Evolutionary conservation across 2,797 vertebrate genomes (phyloP).

Genomic region (Pangasius macronema): DNA sequence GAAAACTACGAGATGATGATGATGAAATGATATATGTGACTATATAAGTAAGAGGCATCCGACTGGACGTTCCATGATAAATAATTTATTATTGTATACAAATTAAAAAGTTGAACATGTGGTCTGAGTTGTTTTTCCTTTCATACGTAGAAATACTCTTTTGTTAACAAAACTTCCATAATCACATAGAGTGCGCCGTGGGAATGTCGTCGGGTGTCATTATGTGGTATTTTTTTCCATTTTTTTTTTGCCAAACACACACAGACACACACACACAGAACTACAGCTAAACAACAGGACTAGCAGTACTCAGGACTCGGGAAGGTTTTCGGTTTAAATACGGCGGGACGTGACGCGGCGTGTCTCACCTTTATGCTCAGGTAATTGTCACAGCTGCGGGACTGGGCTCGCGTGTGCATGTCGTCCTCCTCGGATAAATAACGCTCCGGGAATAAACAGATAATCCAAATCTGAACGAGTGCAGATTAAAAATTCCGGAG

Average conservation of each 20-base stretch:
- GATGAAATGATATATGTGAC: background rate
- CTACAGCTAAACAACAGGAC: background rate
- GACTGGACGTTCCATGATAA: background rate
- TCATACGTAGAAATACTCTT: no score
- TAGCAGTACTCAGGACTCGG: background rate
- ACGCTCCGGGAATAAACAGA: constrained; percentile 50
- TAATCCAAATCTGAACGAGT: constrained; percentile 52
- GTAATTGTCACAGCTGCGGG: constrained; percentile 78
- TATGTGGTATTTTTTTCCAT: no score
- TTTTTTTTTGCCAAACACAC: background rate
- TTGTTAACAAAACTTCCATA: background rate
- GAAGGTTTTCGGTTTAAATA: background rate
- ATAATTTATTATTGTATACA: background rate
- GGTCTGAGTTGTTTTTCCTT: background rate
- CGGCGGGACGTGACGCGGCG: background rate
- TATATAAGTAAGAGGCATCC: background rate
- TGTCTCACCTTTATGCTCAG: constrained; percentile 80
- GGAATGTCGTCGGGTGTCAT: background rate
- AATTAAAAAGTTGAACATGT: background rate
- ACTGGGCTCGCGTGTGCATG: constrained; percentile 80
- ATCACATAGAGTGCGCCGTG: background rate
- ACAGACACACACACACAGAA: background rate
- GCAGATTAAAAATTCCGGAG: constrained; percentile 48
- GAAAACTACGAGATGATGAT: background rate
- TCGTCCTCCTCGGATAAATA: constrained; percentile 53